Conservation (phyloP, 2,888 invertebrate species). For the Oligia fasciuncula region DNA sequence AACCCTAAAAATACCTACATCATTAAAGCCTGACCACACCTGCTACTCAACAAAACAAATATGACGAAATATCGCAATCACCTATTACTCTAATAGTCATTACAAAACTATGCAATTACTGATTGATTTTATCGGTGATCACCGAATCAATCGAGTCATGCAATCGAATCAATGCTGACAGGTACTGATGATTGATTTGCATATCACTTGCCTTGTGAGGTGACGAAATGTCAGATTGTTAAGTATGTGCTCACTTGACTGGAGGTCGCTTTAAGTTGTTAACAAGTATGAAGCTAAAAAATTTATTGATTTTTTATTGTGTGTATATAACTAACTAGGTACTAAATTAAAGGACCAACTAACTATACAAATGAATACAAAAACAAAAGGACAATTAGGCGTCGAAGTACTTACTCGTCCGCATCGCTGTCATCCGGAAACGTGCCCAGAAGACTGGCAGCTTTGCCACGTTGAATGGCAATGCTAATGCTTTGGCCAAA, state of each 20-base stretch:
- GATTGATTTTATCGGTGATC: constrained; percentile 61
- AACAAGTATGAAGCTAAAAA: constrained; percentile 10
- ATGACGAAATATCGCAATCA: constrained; percentile 44
- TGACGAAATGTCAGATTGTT: constrained; percentile 63
- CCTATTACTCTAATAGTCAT: constrained; percentile 48
- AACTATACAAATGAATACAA: not conserved
- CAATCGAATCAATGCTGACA: constrained; percentile 67
- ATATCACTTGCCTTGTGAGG: constrained; percentile 57
- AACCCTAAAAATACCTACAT: constrained; percentile 13
- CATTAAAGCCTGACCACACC: constrained; percentile 31
- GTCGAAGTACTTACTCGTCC: not conserved
- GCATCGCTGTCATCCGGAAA: not conserved
- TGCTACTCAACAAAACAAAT: constrained; percentile 30
- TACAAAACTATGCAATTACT: constrained; percentile 54
- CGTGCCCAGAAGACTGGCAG: not conserved
- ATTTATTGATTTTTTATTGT: not conserved
- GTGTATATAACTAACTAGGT: not conserved
- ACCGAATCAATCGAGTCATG: constrained; percentile 52
- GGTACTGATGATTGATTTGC: constrained; percentile 64
- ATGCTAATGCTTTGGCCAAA: not conserved
- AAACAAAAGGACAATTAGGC: not conserved
- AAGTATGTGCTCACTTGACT: constrained; percentile 31
- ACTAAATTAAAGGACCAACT: not conserved
- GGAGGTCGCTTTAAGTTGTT: constrained; percentile 30
- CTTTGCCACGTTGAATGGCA: not conserved